Evolutionary conservation across 2,888 invertebrate genomes (phyloP).

Genomic region (Torymus tubicola): DNA sequence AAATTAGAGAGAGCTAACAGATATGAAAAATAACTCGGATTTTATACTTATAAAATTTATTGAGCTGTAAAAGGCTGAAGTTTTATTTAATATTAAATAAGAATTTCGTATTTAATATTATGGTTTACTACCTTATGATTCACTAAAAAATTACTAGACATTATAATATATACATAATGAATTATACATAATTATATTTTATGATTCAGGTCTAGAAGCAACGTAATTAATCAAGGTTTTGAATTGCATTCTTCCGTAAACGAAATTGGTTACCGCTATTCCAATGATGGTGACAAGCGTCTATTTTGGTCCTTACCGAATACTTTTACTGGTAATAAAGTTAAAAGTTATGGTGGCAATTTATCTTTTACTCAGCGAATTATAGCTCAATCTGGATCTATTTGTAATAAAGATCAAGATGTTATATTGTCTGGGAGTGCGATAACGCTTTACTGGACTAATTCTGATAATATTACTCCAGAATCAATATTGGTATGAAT

Average conservation of each 20-base stretch:
- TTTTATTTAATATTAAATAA: too few relatives aligned
- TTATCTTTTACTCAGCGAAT: conserved; percentile 86
- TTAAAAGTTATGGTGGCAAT: conserved; percentile 92
- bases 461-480: conserved; percentile 79
- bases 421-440: conserved; percentile 89
- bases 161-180: too few relatives aligned
- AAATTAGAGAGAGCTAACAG: too few relatives aligned
- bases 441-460: conserved; percentile 86
- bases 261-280: conserved; percentile 80
- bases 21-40: too few relatives aligned
- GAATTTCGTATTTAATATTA: too few relatives aligned
- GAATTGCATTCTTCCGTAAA: conserved; percentile 79
- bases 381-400: conserved; percentile 78
- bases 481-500: conserved; percentile 80
- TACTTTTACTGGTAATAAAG: conserved; percentile 81
- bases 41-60: too few relatives aligned
- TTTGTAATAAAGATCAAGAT: conserved; percentile 84
- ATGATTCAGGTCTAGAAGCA: conserved; percentile 71
- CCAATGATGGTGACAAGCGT: conserved; percentile 74
- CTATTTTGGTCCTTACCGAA: conserved; percentile 88
- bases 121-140: too few relatives aligned
- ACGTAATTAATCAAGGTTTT: conserved; percentile 78
- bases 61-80: too few relatives aligned
- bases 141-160: too few relatives aligned
- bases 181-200: not conserved